phyloP scores from a whole-genome alignment of 2,113 vertebrate genomes.

The Eurystomus gularis region DNA sequence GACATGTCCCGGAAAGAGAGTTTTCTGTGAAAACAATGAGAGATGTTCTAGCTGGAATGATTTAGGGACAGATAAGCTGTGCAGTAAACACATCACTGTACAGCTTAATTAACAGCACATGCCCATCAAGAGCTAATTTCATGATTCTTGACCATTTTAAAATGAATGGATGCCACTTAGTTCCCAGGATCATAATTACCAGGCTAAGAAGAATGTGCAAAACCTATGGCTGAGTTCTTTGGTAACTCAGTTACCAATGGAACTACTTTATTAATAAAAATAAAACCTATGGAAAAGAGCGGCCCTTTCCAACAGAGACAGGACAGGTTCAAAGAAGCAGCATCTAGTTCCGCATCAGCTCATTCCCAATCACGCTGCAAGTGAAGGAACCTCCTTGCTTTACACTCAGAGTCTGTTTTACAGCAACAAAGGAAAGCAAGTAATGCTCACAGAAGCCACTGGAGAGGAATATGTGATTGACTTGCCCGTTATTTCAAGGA shows the following conservation, averaged over 20 bases:
- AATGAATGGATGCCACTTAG: not conserved
- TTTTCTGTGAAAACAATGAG: not conserved
- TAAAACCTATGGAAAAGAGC: not conserved
- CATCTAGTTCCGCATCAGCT: not conserved
- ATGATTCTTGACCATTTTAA: not conserved
- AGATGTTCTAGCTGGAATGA: not conserved
- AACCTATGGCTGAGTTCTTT: not conserved
- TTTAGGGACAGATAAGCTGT: not conserved
- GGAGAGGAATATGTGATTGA: not conserved
- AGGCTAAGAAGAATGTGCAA: not conserved
- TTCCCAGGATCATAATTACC: not conserved
- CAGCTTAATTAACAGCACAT: not conserved
- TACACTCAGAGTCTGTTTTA: not conserved
- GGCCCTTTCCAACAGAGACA: not conserved
- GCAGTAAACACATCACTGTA: not conserved
- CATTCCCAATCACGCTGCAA: rapidly evolving
- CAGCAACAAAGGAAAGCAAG: not conserved
- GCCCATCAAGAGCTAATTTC: slow-evolving; percentile 28
- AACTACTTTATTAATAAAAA: not conserved
- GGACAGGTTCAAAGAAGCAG: rapidly evolving
- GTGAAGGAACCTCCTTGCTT: not conserved
- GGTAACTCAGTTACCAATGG: not conserved
- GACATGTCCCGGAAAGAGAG: not conserved
- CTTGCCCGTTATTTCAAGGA: not conserved
- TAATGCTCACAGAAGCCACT: not conserved